phyloP scores from a whole-genome alignment of 2,113 vertebrate genomes.

The Gallinago media region DNA sequence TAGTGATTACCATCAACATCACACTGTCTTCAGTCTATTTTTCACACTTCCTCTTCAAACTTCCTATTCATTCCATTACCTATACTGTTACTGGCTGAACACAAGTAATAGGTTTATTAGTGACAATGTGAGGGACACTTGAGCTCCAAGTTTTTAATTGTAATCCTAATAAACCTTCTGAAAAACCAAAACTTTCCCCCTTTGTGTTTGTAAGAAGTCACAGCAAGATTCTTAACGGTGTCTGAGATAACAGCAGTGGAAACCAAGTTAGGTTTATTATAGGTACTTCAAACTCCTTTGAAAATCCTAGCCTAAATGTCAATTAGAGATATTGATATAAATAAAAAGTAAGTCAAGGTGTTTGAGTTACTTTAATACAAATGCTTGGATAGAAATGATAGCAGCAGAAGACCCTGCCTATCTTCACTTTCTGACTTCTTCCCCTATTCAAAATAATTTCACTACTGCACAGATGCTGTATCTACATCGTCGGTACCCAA shows the following conservation, averaged over 20 bases:
- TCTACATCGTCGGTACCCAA: background rate
- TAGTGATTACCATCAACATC: constrained; percentile 17
- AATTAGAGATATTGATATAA: background rate
- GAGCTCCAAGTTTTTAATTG: background rate
- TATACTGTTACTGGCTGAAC: background rate
- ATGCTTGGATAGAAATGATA: background rate
- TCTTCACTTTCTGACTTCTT: background rate
- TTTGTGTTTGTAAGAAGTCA: background rate
- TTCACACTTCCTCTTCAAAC: constrained; percentile 35
- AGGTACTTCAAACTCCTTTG: background rate
- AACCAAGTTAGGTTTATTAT: background rate
- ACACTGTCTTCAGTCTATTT: background rate
- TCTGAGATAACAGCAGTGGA: background rate
- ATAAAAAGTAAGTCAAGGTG: background rate
- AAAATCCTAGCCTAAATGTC: background rate
- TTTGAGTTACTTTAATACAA: background rate
- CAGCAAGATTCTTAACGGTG: background rate
- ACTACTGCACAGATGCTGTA: background rate
- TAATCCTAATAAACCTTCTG: background rate
- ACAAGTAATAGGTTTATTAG: background rate
- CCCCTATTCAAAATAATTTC: background rate
- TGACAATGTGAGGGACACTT: background rate
- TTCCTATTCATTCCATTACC: constrained; percentile 6
- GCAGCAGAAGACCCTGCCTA: background rate
- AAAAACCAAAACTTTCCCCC: background rate